phyloP scores from a whole-genome alignment of 2,888 invertebrate genomes.

The Ctenicera cuprea region DNA sequence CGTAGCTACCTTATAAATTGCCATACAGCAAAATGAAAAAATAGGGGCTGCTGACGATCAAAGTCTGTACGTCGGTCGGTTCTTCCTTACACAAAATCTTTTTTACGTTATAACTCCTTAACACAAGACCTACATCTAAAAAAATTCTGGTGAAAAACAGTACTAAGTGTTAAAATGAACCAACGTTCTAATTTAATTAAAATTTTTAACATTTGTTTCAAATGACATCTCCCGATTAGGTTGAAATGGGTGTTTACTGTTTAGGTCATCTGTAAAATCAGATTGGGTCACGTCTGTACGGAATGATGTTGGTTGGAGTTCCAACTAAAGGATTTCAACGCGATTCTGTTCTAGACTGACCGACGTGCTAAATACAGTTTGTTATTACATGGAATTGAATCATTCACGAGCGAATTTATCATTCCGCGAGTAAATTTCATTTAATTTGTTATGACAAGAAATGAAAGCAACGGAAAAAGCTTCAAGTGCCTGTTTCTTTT shows the following conservation, averaged over 20 bases:
- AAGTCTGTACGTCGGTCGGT: no score
- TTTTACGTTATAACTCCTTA: no score
- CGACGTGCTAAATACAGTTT: conserved; percentile 20
- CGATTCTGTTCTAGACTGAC: not conserved
- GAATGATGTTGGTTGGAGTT: conserved; percentile 9
- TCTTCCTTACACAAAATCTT: no score
- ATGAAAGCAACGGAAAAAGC: not conserved
- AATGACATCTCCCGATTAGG: not conserved
- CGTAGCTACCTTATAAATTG: no score
- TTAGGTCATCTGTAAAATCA: not conserved
- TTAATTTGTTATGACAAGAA: not conserved
- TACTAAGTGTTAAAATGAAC: no score
- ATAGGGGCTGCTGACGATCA: no score
- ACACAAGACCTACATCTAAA: no score
- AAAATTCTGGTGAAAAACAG: no score
- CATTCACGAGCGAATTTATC: conserved; percentile 13
- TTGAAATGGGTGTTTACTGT: conserved; percentile 4
- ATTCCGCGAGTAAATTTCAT: not conserved
- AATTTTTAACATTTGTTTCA: not conserved
- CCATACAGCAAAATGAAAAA: no score
- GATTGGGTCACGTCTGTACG: not conserved
- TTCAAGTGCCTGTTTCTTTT: not conserved
- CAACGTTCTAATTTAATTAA: no score
- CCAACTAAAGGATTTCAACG: not conserved
- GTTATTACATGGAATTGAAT: conserved; percentile 20